Evolutionary conservation across 2,888 invertebrate species (phyloP).

Genomic region (Andrena bicolor): DNA sequence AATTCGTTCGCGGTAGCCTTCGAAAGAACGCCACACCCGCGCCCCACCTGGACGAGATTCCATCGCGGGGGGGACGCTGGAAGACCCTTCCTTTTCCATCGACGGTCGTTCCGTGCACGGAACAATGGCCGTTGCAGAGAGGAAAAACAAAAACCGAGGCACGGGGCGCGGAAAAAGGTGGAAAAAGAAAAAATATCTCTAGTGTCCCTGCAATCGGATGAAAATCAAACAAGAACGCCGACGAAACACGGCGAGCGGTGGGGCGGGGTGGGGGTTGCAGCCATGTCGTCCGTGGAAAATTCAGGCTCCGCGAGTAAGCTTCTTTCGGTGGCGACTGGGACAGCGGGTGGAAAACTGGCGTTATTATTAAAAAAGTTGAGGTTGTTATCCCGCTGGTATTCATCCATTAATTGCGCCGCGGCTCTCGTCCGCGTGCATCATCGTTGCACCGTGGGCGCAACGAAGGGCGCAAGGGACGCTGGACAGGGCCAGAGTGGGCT

Average conservation of each 20-base stretch:
- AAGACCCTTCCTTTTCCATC: slow-evolving; percentile 31
- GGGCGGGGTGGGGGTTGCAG: neutral
- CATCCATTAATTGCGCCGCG: slow-evolving; percentile 78
- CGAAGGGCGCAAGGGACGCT: slow-evolving; percentile 1
- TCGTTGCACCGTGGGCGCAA: slow-evolving; percentile 13
- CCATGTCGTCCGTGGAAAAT: slow-evolving; percentile 6
- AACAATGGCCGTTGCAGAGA: slow-evolving; percentile 47
- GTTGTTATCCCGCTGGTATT: slow-evolving; percentile 79
- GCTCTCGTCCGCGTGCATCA: slow-evolving; percentile 54
- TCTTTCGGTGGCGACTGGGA: slow-evolving; percentile 19
- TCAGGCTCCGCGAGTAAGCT: slow-evolving; percentile 6
- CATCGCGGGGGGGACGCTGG: slow-evolving; percentile 12
- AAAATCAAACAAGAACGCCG: slow-evolving; percentile 50
- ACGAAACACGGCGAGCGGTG: neutral
- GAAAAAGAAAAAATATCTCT: slow-evolving; percentile 2
- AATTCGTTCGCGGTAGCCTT: slow-evolving; percentile 13
- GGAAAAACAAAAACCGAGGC: slow-evolving; percentile 26
- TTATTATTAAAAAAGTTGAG: slow-evolving; percentile 83
- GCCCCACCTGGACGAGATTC: slow-evolving; percentile 9
- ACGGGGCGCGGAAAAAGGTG: neutral
- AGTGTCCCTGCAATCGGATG: slow-evolving; percentile 42
- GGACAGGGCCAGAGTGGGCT: slow-evolving; percentile 21
- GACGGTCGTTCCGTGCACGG: slow-evolving; percentile 39
- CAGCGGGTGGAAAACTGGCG: slow-evolving; percentile 66
- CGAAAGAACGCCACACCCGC: slow-evolving; percentile 4